Base-by-base conservation (phyloP, 2,888 invertebrate genomes). In the Gastrophysa polygoni region DNA sequence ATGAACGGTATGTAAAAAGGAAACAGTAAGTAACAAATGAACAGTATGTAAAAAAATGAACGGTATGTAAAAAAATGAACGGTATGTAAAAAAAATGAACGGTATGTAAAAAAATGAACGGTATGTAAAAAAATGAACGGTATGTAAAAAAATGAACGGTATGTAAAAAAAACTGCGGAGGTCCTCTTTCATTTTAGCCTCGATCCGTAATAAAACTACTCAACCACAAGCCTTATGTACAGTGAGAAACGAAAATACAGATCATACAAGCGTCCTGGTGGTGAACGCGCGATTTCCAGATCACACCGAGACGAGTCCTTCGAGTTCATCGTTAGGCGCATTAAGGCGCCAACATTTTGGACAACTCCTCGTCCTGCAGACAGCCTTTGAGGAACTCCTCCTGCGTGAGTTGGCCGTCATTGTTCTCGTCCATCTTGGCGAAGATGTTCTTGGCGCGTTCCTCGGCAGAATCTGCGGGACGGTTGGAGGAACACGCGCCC, bases 371-470 rank as follows among this genome's bases (percentile, higher is more conserved):
- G 80, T 97, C 97, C 82, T 96, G 95, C 80, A 97, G 90, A 82
- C 98, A 98, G 63, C 97, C 98, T 83, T 97, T 96, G 68, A 98
- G 89, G 84, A 98, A 98, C 85, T 99, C 98, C 71, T 98, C 96
- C 84, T 97, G 95, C 71, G 96, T 96, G 79, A 98, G 88, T 82
- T 97, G 96, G 64, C 98, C 98, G 83, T 99, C 98, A 84, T 96
- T 95, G 87, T 99, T 98, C 80, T 96, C 95, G 82, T 99, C 98
- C 98, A 99, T 98, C 84, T 97, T 97, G 64, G 96, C 96, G 84
- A 99, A 99, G 77, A 99, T 99, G 83, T 97, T 98, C 85, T 96
- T 96, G 73, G 98, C 98, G 72, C 98, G 87, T 80, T 98, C 97
- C 81, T 98, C 96, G 24, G 98, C 98, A 17, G 96, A 95, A 81